Conservation (phyloP, 1,140 invertebrate species). For the Hycleus cichorii region DNA sequence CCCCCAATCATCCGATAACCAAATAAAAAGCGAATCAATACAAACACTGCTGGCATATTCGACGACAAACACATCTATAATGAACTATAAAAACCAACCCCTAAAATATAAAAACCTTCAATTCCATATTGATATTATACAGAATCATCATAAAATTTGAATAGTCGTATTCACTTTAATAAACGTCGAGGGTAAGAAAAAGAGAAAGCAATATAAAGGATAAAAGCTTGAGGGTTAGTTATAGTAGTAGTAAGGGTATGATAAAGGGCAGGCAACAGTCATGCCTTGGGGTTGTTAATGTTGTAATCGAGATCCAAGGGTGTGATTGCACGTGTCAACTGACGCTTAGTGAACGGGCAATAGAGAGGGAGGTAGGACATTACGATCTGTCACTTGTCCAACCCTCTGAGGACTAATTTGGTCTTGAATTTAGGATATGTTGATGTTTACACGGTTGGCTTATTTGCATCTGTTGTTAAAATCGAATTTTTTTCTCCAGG, state of each 20-base stretch:
- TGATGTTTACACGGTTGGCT: conserved; percentile 5
- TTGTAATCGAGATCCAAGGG: conserved; percentile 31
- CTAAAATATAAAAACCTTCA: conserved; percentile 17
- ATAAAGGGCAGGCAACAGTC: not conserved
- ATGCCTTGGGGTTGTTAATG: conserved; percentile 26
- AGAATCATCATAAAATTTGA: conserved; percentile 17
- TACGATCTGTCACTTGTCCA: conserved; percentile 27
- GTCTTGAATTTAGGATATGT: conserved; percentile 16
- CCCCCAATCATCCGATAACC: not conserved
- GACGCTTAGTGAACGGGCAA: conserved; percentile 2
- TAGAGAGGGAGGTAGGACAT: conserved; percentile 13
- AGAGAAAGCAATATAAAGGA: conserved; percentile 2
- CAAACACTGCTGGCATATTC: not conserved
- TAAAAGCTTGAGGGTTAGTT: conserved; percentile 1
- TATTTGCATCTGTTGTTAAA: not conserved
- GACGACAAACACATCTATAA: conserved; percentile 11
- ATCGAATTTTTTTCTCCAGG: not conserved
- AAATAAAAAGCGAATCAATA: conserved; percentile 15
- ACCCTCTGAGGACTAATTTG: conserved; percentile 23
- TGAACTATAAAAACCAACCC: conserved; percentile 11
- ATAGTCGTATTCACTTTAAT: conserved; percentile 17
- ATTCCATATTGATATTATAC: conserved; percentile 16
- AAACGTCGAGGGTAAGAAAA: conserved; percentile 12
- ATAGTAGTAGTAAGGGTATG: not conserved
- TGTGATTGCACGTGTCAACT: conserved; percentile 28